These are phyloP conservation scores for Zonitis immaculata DNA, from an alignment of 2,888 invertebrate species.

Conservation along the genomic window DNA sequence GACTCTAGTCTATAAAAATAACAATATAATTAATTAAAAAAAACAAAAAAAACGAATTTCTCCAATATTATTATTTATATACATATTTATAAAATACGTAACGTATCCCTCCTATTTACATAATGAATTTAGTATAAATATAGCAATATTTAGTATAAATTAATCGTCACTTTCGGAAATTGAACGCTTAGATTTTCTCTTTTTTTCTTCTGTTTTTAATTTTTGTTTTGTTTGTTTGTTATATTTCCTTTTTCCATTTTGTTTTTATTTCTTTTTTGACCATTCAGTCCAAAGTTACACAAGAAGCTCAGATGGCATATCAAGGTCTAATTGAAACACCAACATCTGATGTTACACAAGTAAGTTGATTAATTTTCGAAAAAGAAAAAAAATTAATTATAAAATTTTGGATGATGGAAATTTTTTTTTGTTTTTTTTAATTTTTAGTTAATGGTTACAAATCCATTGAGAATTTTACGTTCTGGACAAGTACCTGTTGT, in stretches of 20 bases:
- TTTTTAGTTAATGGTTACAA: conserved; percentile 45
- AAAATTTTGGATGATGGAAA: neutral
- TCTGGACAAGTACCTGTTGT: conserved; percentile 55
- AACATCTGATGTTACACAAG: conserved; percentile 43
- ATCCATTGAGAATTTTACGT: conserved; percentile 63
- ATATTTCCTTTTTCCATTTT: conserved; percentile 36
- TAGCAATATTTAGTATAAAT: conserved; percentile 3
- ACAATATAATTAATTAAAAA: too few species aligned
- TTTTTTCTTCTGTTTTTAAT: conserved; percentile 26
- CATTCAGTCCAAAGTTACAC: conserved; percentile 73
- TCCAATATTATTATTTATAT: conserved; percentile 8
- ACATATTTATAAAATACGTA: conserved; percentile 28
- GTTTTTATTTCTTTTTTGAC: conserved; percentile 32
- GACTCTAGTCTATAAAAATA: conserved; percentile 47
- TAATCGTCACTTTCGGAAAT: conserved; percentile 3
- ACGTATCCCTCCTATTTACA: conserved; percentile 25
- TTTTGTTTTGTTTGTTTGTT: conserved; percentile 22
- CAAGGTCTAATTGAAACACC: conserved; percentile 79
- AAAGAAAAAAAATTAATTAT: neutral
- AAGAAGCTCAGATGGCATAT: conserved; percentile 90
- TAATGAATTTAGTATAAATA: neutral
- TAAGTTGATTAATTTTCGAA: conserved; percentile 21
- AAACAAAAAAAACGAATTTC: neutral
- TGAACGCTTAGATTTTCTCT: conserved; percentile 10
- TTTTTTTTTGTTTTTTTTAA: too few species aligned